phyloP scores from a whole-genome alignment of 2,888 invertebrate species.

The Eulithis prunata region DNA sequence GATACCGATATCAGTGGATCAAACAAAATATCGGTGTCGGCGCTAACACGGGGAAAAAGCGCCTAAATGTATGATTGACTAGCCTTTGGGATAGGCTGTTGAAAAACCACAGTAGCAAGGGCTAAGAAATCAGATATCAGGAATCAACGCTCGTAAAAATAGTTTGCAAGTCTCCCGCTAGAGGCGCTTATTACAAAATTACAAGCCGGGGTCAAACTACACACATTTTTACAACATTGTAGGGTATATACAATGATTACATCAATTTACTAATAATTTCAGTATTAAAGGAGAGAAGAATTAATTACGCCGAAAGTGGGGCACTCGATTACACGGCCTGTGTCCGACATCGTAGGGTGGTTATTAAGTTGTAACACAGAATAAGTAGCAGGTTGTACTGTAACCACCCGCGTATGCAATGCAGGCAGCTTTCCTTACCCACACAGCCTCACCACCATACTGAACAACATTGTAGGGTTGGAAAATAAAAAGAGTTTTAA shows the following conservation, averaged over 20 bases:
- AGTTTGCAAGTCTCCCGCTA: no score
- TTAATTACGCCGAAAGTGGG: conserved; percentile 30
- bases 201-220: no score
- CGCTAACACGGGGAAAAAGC: no score
- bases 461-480: neutral
- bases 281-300: conserved; percentile 30
- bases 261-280: conserved; percentile 7
- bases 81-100: no score
- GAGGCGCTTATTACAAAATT: no score
- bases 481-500: no score
- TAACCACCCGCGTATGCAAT: conserved; percentile 29
- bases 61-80: no score
- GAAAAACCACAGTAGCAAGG: no score
- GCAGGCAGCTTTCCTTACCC: conserved; percentile 46
- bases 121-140: no score
- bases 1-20: no score
- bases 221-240: neutral
- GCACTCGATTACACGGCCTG: conserved; percentile 31
- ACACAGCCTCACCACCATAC: conserved; percentile 23
- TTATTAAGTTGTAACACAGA: conserved; percentile 42
- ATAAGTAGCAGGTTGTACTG: neutral
- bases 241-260: conserved; percentile 5
- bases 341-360: conserved; percentile 34
- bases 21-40: no score
- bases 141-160: no score